Conservation (phyloP, 2,888 invertebrate species). For the Caenorhabditis virilis region DNA sequence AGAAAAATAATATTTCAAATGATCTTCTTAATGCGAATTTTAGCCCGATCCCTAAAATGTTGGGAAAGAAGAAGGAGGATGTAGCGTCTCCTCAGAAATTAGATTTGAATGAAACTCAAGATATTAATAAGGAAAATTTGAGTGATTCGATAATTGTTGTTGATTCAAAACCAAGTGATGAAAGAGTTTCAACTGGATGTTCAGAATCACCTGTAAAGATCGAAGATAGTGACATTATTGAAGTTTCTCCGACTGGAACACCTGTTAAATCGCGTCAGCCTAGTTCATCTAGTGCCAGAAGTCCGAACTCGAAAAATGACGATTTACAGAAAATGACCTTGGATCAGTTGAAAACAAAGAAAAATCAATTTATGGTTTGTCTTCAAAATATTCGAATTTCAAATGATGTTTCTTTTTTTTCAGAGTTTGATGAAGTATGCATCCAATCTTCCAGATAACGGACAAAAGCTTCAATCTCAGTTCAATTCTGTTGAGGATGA, state of each 20-base stretch:
- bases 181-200: no score
- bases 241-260: background rate
- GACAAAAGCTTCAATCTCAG: constrained; percentile 5
- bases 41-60: constrained; percentile 30
- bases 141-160: no score
- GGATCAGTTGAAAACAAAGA: constrained; percentile 10
- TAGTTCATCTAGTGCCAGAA: background rate
- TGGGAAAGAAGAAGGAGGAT: no score
- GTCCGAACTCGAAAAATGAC: background rate
- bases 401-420: no score
- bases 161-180: no score
- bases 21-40: constrained; percentile 13
- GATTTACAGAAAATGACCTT: constrained; percentile 6
- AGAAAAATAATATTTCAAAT: background rate
- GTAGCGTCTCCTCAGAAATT: no score
- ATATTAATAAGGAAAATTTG: no score
- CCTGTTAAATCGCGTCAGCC: background rate
- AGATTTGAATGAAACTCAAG: no score
- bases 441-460: constrained; percentile 19
- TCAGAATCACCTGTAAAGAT: no score
- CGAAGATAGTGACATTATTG: constrained; percentile 1
- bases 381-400: no score
- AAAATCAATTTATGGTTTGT: constrained; percentile 16
- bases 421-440: constrained; percentile 7
- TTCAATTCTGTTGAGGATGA: constrained; percentile 27